Conservation (phyloP, 2,797 vertebrate species). For the Danio choprae region DNA sequence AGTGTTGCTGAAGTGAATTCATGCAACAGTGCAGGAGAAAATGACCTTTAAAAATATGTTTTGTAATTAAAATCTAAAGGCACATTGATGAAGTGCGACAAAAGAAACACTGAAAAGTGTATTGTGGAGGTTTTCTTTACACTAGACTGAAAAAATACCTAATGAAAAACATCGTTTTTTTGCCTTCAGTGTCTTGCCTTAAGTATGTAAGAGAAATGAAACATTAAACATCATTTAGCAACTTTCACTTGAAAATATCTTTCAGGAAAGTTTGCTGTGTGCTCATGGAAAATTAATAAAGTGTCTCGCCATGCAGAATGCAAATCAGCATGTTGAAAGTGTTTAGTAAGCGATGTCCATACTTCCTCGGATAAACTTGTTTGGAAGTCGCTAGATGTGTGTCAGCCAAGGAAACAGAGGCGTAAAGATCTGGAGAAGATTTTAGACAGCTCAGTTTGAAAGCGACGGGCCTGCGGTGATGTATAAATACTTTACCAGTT, state of each 20-base stretch:
- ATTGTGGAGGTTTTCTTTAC: too few relatives aligned
- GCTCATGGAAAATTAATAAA: conserved; percentile 43
- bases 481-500: background rate
- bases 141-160: too few relatives aligned
- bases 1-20: too few relatives aligned
- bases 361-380: background rate
- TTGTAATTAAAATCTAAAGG: too few relatives aligned
- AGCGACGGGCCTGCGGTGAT: background rate
- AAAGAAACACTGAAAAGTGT: too few relatives aligned
- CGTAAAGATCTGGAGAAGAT: background rate
- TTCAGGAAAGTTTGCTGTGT: conserved; percentile 23
- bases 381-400: conserved; percentile 2
- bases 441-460: background rate
- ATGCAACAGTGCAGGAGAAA: too few relatives aligned
- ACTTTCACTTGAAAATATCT: conserved; percentile 24
- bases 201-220: conserved; percentile 29
- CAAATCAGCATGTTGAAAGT: conserved; percentile 22
- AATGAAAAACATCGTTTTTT: too few relatives aligned
- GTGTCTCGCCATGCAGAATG: conserved; percentile 11
- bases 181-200: too few relatives aligned
- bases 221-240: conserved; percentile 25
- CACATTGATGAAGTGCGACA: too few relatives aligned
- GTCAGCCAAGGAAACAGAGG: background rate
- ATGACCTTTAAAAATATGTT: too few relatives aligned
- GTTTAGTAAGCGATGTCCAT: conserved; percentile 1